Conservation (phyloP, 2,797 vertebrate species). For the Danio aesculapii region DNA sequence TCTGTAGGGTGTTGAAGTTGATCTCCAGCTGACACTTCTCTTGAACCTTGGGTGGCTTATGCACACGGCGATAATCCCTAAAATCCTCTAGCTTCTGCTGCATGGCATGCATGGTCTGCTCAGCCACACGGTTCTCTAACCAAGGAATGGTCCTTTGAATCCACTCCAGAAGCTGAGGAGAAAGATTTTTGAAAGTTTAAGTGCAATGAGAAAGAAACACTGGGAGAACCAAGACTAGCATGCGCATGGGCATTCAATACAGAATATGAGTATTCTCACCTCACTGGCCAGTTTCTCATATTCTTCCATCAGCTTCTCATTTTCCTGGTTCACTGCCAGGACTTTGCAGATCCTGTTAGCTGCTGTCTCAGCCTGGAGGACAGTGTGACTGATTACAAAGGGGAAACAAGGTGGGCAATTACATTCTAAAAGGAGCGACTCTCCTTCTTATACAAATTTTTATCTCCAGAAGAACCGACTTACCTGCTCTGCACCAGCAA, state of each 20-base stretch:
- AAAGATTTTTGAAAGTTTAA: not conserved
- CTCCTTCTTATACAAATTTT: constrained; percentile 9
- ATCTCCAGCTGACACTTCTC: constrained; percentile 86
- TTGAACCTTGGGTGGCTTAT: constrained; percentile 89
- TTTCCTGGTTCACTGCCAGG: constrained; percentile 93
- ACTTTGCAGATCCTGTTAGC: constrained; percentile 94
- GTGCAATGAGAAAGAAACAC: not conserved
- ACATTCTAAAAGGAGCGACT: constrained; percentile 43
- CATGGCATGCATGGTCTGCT: constrained; percentile 90
- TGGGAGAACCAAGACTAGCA: not conserved
- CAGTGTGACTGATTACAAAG: constrained; percentile 48
- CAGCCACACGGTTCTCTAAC: constrained; percentile 87
- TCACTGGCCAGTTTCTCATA: constrained; percentile 93
- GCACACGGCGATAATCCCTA: constrained; percentile 88
- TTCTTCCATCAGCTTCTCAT: constrained; percentile 93
- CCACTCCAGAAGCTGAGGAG: constrained; percentile 86
- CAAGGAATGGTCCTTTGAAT: constrained; percentile 90
- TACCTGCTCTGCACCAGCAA: constrained; percentile 81
- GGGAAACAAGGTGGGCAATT: constrained; percentile 42
- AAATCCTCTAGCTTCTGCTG: constrained; percentile 92
- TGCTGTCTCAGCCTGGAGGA: constrained; percentile 87
- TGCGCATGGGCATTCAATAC: not conserved
- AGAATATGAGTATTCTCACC: constrained; percentile 71
- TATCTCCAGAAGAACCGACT: not conserved
- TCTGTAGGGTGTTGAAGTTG: constrained; percentile 86